Conservation (phyloP, 92 coral and sea anemone species). For the Palythoa grandis region DNA sequence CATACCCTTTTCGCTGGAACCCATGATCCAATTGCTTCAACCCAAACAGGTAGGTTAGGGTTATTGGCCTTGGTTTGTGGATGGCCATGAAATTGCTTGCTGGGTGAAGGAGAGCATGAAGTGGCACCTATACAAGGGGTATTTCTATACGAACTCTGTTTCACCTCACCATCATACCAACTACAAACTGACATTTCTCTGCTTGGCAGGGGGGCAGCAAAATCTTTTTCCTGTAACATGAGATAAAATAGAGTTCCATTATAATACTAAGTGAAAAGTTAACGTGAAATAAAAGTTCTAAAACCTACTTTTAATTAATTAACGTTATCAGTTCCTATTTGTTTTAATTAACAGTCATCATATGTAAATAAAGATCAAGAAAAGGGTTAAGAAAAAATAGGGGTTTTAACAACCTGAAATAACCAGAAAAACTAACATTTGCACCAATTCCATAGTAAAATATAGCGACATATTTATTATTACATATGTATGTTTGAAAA, state of each 20-base stretch:
- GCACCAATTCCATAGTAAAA: no score
- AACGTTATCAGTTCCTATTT: no score
- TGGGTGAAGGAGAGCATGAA: background rate
- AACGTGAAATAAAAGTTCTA: no score
- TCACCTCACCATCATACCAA: conserved; percentile 12
- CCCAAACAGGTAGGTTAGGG: conserved; percentile 30
- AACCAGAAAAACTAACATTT: no score
- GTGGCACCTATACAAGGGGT: background rate
- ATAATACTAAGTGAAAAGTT: background rate
- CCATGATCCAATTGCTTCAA: conserved; percentile 38
- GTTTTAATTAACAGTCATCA: no score
- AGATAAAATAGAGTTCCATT: background rate
- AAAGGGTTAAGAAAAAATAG: no score
- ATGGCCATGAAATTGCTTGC: background rate
- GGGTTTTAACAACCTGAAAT: no score
- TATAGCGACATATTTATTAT: no score
- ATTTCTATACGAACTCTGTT: conserved; percentile 3
- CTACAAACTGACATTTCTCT: conserved; percentile 30
- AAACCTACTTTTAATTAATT: no score
- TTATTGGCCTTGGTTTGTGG: background rate
- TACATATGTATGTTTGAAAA: no score
- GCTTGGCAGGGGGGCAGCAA: background rate
- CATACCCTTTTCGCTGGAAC: conserved; percentile 34
- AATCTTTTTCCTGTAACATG: conserved; percentile 6
- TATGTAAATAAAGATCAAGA: no score